phyloP scores from a whole-genome alignment of 2,888 invertebrate genomes.

The Hydriomena furcata region DNA sequence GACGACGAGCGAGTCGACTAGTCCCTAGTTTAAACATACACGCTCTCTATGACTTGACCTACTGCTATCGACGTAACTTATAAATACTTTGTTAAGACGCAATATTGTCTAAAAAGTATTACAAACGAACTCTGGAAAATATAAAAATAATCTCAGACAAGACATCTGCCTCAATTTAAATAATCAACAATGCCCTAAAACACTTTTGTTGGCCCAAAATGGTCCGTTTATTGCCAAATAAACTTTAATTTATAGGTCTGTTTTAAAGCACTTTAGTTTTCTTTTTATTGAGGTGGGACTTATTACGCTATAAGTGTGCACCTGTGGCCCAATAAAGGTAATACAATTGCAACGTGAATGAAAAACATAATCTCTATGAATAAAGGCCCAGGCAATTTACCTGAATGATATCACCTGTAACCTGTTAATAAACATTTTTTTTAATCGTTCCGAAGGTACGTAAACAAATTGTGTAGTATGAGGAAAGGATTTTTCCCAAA shows the following conservation, averaged over 20 bases:
- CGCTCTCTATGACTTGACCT: no score
- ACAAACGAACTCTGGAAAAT: background rate
- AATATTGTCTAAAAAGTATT: no score
- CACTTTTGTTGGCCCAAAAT: conserved; percentile 27
- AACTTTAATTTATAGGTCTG: conserved; percentile 39
- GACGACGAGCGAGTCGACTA: no score
- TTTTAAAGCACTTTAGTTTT: conserved; percentile 34
- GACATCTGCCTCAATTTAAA: conserved; percentile 28
- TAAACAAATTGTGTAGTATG: conserved; percentile 14
- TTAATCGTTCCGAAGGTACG: conserved; percentile 1
- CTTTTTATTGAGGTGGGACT: conserved; percentile 31
- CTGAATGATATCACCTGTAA: background rate
- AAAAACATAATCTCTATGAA: conserved; percentile 16
- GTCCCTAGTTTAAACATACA: no score
- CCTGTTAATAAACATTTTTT: background rate
- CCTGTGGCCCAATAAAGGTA: conserved; percentile 31
- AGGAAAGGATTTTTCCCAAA: conserved; percentile 28
- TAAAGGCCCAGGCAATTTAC: background rate
- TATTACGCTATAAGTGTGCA: conserved; percentile 29
- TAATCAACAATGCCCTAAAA: conserved; percentile 32
- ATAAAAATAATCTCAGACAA: conserved; percentile 10
- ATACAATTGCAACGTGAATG: conserved; percentile 22
- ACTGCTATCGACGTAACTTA: no score
- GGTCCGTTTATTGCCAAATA: conserved; percentile 36
- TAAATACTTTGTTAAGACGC: no score